Percentiles rank a stretch among this genome's conserved stretches.
Conservation (phyloP, 2,888 invertebrate genomes). For the Nomada goodeniana region DNA sequence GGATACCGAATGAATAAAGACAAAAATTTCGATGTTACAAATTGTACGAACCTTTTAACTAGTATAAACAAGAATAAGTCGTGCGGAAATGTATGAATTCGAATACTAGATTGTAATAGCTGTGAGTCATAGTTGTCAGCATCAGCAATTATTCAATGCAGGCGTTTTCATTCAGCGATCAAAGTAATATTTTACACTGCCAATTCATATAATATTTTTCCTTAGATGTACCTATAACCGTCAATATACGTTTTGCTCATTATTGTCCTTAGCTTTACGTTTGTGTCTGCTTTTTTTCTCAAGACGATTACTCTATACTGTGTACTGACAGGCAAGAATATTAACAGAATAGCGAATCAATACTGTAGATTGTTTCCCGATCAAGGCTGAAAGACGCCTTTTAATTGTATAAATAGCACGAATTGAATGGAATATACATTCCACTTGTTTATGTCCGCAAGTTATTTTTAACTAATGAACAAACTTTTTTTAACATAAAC, state of each 20-base stretch:
- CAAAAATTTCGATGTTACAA: too few species aligned
- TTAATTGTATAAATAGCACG: too few species aligned
- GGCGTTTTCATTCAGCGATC: neutral
- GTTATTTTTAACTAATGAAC: too few species aligned
- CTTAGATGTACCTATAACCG: neutral
- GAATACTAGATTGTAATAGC: neutral
- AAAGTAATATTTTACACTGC: neutral
- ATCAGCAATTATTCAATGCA: neutral
- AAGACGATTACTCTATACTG: neutral
- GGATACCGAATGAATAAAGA: too few species aligned
- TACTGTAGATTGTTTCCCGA: too few species aligned
- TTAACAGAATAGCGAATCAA: too few species aligned
- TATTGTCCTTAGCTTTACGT: neutral
- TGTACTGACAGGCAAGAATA: neutral
- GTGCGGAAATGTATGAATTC: neutral
- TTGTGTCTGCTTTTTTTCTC: neutral
- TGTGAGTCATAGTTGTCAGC: neutral
- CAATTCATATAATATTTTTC: neutral
- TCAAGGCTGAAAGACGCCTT: too few species aligned
- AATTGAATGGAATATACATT: too few species aligned
- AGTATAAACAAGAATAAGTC: conserved; percentile 1
- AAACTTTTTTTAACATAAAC: too few species aligned
- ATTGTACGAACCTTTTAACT: too few species aligned
- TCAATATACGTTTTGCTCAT: neutral
- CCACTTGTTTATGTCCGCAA: too few species aligned